These are phyloP conservation scores for Sinodicranocentrus sp. DNA, from an alignment of 2,888 invertebrate species.

Conservation along the genomic window DNA sequence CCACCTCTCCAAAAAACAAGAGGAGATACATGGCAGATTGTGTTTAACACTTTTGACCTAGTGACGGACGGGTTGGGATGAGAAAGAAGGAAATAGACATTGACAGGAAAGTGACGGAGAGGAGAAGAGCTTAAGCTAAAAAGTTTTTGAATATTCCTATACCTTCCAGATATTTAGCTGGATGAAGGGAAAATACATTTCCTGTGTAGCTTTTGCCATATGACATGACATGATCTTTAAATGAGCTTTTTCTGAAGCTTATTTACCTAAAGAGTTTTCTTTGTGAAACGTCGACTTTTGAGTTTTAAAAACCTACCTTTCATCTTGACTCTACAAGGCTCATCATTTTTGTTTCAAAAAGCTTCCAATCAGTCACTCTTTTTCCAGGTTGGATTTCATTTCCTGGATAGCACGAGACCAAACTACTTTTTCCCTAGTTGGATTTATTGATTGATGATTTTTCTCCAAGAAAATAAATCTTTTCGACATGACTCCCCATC, in stretches of 20 bases:
- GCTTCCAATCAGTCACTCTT: conserved; percentile 26
- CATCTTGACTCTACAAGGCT: not conserved
- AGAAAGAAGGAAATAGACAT: conserved; percentile 7
- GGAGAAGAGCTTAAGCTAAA: too few species aligned
- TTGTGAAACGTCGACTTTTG: too few species aligned
- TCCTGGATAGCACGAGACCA: too few species aligned
- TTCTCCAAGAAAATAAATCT: conserved; percentile 65
- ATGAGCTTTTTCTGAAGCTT: conserved; percentile 33
- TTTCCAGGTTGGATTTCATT: conserved; percentile 12
- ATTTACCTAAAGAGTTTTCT: too few species aligned
- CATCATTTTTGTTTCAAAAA: not conserved
- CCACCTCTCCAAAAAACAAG: not conserved
- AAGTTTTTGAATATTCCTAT: too few species aligned
- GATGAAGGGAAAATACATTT: too few species aligned
- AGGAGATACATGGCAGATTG: conserved; percentile 38
- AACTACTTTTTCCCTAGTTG: conserved; percentile 10
- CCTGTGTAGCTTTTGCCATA: conserved; percentile 27
- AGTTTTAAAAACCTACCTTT: too few species aligned
- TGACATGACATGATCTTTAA: conserved; percentile 53
- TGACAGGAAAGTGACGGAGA: not conserved
- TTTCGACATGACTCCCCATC: conserved; percentile 55
- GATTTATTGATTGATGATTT: conserved; percentile 67
- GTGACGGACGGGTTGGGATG: conserved; percentile 1
- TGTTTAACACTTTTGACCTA: conserved; percentile 52
- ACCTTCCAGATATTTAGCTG: too few species aligned